Base-by-base conservation (phyloP, 2,113 vertebrate species). In the Corythaixoides concolor region DNA sequence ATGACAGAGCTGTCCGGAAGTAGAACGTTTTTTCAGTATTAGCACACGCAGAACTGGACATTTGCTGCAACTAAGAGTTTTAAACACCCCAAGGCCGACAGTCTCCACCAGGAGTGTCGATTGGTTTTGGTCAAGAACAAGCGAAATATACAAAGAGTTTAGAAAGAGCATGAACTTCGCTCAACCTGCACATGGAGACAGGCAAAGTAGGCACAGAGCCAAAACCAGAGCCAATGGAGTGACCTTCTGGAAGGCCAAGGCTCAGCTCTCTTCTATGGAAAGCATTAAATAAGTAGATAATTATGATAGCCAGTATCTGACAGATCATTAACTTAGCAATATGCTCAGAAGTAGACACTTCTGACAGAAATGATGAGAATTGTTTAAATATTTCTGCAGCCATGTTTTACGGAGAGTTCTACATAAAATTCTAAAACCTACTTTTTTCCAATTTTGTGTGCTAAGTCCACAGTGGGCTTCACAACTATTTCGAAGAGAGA, bases 401-500 rank as follows among this genome's bases (percentile, higher is more conserved):
- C 33, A 21, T 5, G 5, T 24, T 47, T 64, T 32, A 69, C 45
- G 78, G 12, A 77, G 23, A 72, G 30, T 22, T 66, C 45, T 24
- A 74, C 47, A 23, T 58, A 55, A 35, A 78, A 66, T 49, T 55
- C 30, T 28, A 37, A 80, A 63, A 97, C 97, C 63, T 98, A 99
- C 99, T 99, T 98, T 85, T 99, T 98, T 85, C 97, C 98, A 70
- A 99, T 99, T 97, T 99, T 99, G 86, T 99, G 99, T 47, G 98
- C 99, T 98, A 99, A 97, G 97, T 99, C 99, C 89, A 99, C 99
- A 59, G 99, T 99, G 35, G 99, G 99, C 92, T 99, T 99, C 95
- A 99, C 99, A 45, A 99, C 99, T 53, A 99, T 99, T 98, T 99
- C 99, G 98, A 99, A 99, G 66, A 99, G 98, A 85, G 99, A 99